Conservation (phyloP, 2,888 invertebrate genomes). For the Drosophila prolongata region DNA sequence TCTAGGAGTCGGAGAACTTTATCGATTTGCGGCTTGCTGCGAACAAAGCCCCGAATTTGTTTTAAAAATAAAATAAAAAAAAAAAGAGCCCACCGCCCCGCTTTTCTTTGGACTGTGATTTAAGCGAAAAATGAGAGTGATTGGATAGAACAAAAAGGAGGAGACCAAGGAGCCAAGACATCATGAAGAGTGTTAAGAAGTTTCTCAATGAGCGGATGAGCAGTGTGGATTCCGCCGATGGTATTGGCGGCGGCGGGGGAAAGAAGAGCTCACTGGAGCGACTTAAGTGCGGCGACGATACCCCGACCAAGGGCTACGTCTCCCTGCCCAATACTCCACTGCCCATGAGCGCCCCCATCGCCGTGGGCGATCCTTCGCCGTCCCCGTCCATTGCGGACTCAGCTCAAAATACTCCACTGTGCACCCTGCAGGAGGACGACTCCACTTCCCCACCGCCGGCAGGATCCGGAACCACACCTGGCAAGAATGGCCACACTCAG, state of each 20-base stretch:
- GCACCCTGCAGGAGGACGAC: slow-evolving; percentile 66
- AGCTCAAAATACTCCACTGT: slow-evolving; percentile 68
- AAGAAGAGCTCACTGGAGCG: slow-evolving; percentile 63
- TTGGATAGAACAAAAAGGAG: slow-evolving; percentile 11
- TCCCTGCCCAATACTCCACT: slow-evolving; percentile 69
- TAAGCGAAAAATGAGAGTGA: slow-evolving; percentile 28
- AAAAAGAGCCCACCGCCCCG: slow-evolving; percentile 21
- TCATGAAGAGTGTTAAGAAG: slow-evolving; percentile 84
- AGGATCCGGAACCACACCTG: slow-evolving; percentile 8
- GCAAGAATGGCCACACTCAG: slow-evolving; percentile 26
- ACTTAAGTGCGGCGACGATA: slow-evolving; percentile 55
- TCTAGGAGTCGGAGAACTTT: slow-evolving; percentile 42
- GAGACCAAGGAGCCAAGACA: slow-evolving; percentile 16
- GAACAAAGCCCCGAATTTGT: slow-evolving; percentile 41
- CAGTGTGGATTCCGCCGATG: slow-evolving; percentile 78
- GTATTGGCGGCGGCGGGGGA: slow-evolving; percentile 23
- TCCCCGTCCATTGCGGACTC: slow-evolving; percentile 70
- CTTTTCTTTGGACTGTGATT: slow-evolving; percentile 22
- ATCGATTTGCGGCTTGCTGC: slow-evolving; percentile 39
- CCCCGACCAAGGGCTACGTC: slow-evolving; percentile 40
- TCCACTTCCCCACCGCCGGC: slow-evolving; percentile 56
- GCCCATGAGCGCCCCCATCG: slow-evolving; percentile 64
- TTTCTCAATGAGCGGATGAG: slow-evolving; percentile 83
- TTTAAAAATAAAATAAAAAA: slow-evolving; percentile 46
- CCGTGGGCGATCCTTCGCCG: slow-evolving; percentile 70